Conservation (phyloP, 2,797 vertebrate genomes). For the Gallinago nigripennis region DNA sequence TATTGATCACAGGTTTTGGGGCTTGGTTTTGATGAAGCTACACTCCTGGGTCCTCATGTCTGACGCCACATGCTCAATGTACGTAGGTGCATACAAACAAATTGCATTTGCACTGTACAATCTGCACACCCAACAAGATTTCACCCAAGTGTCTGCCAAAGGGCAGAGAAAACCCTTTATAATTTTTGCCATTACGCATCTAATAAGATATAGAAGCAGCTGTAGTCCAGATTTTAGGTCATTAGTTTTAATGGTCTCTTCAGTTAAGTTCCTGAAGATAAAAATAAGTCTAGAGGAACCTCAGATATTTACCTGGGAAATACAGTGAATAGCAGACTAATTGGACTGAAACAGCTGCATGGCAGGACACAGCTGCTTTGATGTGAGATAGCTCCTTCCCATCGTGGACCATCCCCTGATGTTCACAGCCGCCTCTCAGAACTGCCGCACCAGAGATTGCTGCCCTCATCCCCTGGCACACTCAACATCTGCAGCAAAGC, state of each 20-base stretch:
- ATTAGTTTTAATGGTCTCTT: background rate
- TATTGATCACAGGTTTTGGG: background rate
- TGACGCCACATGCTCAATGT: background rate
- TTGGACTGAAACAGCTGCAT: background rate
- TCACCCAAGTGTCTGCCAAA: background rate
- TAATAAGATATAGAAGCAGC: background rate
- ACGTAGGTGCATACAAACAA: background rate
- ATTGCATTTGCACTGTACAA: background rate
- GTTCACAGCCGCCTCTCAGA: background rate
- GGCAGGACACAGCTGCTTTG: background rate
- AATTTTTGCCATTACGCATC: background rate
- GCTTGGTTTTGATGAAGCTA: background rate
- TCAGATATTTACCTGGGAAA: background rate
- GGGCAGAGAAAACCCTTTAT: background rate
- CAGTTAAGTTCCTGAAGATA: background rate
- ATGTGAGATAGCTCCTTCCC: background rate
- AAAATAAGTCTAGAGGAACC: background rate
- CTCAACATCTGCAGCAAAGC: background rate
- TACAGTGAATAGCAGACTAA: background rate
- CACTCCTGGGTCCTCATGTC: background rate
- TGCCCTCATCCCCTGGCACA: background rate
- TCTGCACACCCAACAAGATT: background rate
- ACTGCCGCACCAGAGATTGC: background rate
- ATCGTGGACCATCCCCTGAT: accelerated
- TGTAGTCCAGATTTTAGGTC: background rate